Conservation (phyloP, 2,113 vertebrate species). For the Nansenia antarctica region DNA sequence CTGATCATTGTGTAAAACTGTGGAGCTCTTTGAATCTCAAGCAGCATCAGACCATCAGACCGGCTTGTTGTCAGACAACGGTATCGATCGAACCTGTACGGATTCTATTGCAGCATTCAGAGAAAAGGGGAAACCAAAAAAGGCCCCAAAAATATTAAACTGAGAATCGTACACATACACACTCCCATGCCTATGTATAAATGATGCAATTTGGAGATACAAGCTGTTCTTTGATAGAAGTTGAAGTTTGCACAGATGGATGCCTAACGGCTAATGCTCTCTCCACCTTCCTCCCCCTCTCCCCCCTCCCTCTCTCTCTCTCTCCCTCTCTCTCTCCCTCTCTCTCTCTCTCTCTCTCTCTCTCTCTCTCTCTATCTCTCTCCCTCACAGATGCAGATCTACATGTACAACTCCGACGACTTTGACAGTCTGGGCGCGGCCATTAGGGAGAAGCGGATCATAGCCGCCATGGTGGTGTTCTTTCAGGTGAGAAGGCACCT, state of each 20-base stretch:
- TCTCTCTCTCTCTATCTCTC: constrained; percentile 3
- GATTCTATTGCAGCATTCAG: background rate
- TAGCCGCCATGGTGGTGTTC: constrained; percentile 91
- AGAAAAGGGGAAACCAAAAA: too few relatives aligned
- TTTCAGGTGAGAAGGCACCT: constrained; percentile 85
- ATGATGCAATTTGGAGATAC: background rate
- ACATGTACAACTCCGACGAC: constrained; percentile 96
- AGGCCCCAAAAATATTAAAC: background rate
- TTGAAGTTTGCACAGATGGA: background rate
- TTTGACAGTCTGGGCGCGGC: constrained; percentile 92
- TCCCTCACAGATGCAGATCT: constrained; percentile 92
- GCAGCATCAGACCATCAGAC: too few relatives aligned
- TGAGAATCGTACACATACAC: background rate
- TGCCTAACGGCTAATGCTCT: background rate
- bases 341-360: background rate
- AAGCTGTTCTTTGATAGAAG: background rate
- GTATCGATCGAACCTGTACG: too few relatives aligned
- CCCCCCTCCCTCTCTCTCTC: background rate
- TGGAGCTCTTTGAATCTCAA: too few relatives aligned
- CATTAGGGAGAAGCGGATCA: constrained; percentile 88
- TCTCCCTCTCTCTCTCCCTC: background rate
- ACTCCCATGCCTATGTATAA: background rate
- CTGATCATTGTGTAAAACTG: too few relatives aligned
- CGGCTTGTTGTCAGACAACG: too few relatives aligned
- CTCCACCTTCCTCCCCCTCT: background rate